phyloP scores from a whole-genome alignment of 2,113 vertebrate genomes.

The Tupaia tana region DNA sequence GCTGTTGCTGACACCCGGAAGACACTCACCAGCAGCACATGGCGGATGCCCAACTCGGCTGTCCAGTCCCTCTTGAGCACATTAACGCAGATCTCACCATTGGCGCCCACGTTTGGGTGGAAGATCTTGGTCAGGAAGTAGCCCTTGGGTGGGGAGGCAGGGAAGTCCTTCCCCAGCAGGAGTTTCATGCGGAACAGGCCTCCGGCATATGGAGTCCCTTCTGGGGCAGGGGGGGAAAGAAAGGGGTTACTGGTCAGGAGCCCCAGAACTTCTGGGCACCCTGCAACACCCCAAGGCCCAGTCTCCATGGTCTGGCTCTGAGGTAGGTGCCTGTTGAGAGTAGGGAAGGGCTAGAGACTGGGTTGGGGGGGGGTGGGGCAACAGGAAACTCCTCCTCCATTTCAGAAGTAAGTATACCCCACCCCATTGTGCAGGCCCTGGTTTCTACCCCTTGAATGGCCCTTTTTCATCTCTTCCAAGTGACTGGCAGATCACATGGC shows the following conservation, averaged over 20 bases:
- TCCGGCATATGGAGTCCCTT: constrained; percentile 95
- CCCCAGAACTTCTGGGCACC: background rate
- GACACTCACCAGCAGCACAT: constrained; percentile 92
- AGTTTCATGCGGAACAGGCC: constrained; percentile 96
- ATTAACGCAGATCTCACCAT: constrained; percentile 96
- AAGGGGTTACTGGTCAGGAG: background rate
- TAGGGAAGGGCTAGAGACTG: background rate
- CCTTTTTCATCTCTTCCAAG: background rate
- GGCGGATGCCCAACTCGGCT: constrained; percentile 94
- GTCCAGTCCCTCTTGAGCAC: constrained; percentile 96
- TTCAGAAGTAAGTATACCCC: background rate
- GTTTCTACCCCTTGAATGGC: background rate
- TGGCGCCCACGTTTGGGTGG: constrained; percentile 95
- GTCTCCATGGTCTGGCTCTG: background rate
- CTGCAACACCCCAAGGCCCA: background rate
- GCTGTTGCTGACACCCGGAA: too few relatives aligned
- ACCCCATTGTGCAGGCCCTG: background rate
- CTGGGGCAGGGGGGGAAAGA: constrained; percentile 77
- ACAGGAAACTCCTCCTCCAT: too few relatives aligned
- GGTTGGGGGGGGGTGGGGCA: too few relatives aligned
- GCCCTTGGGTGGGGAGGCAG: constrained; percentile 94
- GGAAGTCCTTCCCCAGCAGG: constrained; percentile 95
- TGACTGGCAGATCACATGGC: background rate
- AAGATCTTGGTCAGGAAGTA: constrained; percentile 98
- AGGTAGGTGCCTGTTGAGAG: background rate